phyloP scores from a whole-genome alignment of 2,888 invertebrate species.

The Antheraea assamensis region DNA sequence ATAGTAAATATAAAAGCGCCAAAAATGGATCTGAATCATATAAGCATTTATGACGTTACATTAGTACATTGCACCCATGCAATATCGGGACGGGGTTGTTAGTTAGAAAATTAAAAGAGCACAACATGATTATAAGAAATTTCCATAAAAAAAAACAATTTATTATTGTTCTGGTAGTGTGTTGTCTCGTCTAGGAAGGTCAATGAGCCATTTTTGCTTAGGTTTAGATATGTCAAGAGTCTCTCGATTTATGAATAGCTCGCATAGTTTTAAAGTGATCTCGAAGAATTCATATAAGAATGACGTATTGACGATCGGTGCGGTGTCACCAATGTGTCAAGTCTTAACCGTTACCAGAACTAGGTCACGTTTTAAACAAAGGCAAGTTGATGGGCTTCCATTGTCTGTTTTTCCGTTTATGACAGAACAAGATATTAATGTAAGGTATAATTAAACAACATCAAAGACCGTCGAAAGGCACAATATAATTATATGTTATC shows the following conservation, averaged over 20 bases:
- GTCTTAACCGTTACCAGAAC: not conserved
- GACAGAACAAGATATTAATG: too few relatives aligned
- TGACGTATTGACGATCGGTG: not conserved
- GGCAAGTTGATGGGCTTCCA: not conserved
- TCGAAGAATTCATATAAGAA: not conserved
- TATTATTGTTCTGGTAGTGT: not conserved
- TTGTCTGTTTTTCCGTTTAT: not conserved
- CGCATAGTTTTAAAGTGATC: not conserved
- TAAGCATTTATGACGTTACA: too few relatives aligned
- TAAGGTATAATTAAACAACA: too few relatives aligned
- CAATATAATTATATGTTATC: too few relatives aligned
- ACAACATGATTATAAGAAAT: too few relatives aligned
- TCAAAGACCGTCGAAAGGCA: too few relatives aligned
- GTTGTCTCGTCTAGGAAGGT: not conserved
- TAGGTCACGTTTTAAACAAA: not conserved
- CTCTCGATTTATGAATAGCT: not conserved
- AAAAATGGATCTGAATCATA: too few relatives aligned
- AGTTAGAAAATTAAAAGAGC: too few relatives aligned
- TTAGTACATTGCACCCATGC: too few relatives aligned
- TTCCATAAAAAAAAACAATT: not conserved
- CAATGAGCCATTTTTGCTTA: not conserved
- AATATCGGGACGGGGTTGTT: too few relatives aligned
- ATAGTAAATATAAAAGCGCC: too few relatives aligned
- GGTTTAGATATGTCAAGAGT: not conserved
- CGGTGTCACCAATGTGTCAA: not conserved